Evolutionary conservation across 2,888 invertebrate genomes (phyloP), one percentile per base, ranked within the genome.

Genomic region (Chloroclysta siterata): DNA sequence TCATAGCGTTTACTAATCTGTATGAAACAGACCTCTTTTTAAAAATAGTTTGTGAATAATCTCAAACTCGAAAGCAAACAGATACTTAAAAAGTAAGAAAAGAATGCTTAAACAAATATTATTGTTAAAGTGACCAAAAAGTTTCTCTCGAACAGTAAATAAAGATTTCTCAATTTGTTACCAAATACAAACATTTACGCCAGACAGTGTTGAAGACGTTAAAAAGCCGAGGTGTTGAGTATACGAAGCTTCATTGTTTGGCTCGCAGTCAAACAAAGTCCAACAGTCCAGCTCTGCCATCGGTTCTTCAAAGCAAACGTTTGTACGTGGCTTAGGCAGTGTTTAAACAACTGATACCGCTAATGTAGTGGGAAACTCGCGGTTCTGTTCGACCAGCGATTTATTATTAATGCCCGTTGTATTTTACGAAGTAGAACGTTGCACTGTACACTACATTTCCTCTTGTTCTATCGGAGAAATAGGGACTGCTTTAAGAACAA

Each of bases 191-290:
- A 82, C 81, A 82, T 75, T 71, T 71, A 72, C 54, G 74, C 76
- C 81, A 82, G 83, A 78, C 82, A 79, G 81, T 77, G 83, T 77
- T 74, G 77, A 84, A 84, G 84, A 85, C 75, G 84, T 85, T 88
- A 85, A 88, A 89, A 87, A 85, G 80, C 76, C 74, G 77, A 88
- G 85, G 89, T 89, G 89, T 86, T 84, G 85, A 90, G 79, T 82
- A 78, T 77, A 84, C 79, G 81, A 78, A 79, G 80, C 83, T 76
- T 77, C 79, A 85, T 90, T 91, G 90, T 90, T 89, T 90, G 77
- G 78, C 69, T 72, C 77, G 69, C 72, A 78, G 83, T 85, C 83
- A 85, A 88, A 89, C 87, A 87, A 82, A 78, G 81, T 78, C 57
- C 54, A 54, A 58, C 62, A 48, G 53, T 57, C 47, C 58, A 53